Evolutionary conservation across 2,113 vertebrate genomes (phyloP).

Genomic region (Platichthys stellatus): DNA sequence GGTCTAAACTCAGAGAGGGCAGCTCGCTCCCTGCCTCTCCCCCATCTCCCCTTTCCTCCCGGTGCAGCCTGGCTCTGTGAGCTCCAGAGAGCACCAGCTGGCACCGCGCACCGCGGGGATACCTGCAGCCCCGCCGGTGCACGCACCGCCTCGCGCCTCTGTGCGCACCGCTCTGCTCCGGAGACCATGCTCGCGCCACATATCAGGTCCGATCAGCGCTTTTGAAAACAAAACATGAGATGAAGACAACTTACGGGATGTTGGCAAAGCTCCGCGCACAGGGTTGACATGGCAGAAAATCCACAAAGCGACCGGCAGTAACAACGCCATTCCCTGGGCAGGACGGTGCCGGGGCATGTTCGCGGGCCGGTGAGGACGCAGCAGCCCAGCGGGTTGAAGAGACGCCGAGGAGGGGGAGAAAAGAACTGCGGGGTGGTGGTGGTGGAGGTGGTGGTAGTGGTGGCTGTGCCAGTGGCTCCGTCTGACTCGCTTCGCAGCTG

Average conservation of each 20-base stretch:
- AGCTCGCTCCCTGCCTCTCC: neutral
- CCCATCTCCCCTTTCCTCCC: neutral
- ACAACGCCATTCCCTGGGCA: constrained; percentile 63
- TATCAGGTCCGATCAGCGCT: neutral
- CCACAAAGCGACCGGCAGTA: constrained; percentile 73
- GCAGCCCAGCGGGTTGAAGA: constrained; percentile 38
- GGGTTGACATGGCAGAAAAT: constrained; percentile 77
- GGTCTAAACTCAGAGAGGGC: constrained; percentile 31
- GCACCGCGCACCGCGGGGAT: constrained; percentile 12
- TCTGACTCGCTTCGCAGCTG: constrained; percentile 60
- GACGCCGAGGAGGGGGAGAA: constrained; percentile 17
- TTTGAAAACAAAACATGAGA: neutral
- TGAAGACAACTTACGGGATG: constrained; percentile 81
- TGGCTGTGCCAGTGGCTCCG: constrained; percentile 52
- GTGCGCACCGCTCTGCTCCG: constrained; percentile 13
- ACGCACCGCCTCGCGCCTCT: neutral
- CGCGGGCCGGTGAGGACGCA: constrained; percentile 44
- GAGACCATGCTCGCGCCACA: constrained; percentile 4
- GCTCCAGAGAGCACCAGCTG: constrained; percentile 16
- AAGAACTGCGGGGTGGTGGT: constrained; percentile 4
- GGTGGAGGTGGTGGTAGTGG: constrained; percentile 17
- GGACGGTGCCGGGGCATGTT: constrained; percentile 78
- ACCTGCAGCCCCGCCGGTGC: constrained; percentile 43
- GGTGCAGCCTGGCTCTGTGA: neutral
- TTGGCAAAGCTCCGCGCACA: constrained; percentile 77